Base-by-base conservation (phyloP, 2,888 invertebrate genomes). In the Tenthredo notha region DNA sequence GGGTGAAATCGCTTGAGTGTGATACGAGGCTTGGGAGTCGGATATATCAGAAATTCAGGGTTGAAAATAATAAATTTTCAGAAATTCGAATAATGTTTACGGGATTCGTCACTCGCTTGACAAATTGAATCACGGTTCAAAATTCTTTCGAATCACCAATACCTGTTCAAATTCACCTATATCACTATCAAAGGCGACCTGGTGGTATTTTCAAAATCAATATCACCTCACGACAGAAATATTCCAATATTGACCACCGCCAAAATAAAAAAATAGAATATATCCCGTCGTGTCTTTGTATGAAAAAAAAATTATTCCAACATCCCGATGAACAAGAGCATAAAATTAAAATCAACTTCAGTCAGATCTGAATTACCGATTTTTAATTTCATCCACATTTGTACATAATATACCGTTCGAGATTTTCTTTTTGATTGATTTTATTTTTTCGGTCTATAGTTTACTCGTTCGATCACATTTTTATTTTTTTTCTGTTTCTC, bases 1-100 rank as follows among this genome's bases (percentile, higher is more conserved):
- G 29, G 77, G 77, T 74, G 43, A 74, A 74, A 77, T 18, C 25
- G 77, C 50, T 72, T 72, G 40, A 40, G 15, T 72, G 40, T 21
- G 72, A 6, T 33, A 67, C 67, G 40, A 43, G 72, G 72, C 50
- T 50, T 77, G 37, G 43, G 18, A 77, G 77, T 50, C 50, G 9
- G 77, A 50, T 29, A 37, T 33, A 33, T 7, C 29, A 50, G 18
- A 50, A 15, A 25, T 50, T 77, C 21, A 29, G 29, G 50, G 40
- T 50, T 54, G 15, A 50, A 29, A 77, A 29, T 47, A 37, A 72
- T 40, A 2, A 43, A 9, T 10, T 40, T 40, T 43, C 2, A 21
- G 2, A n/a, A 21, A 72, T 72, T 72, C 72, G 9, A 72, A 43
- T 21, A 72, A 43, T 21, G 43, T 12, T 21, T 40, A 72, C 40